A percentile compares a stretch with the other conserved stretches of the same genome.
Evolutionary conservation across 2,797 vertebrate species (phyloP).

Genomic region (Clarias platycephalus): DNA sequence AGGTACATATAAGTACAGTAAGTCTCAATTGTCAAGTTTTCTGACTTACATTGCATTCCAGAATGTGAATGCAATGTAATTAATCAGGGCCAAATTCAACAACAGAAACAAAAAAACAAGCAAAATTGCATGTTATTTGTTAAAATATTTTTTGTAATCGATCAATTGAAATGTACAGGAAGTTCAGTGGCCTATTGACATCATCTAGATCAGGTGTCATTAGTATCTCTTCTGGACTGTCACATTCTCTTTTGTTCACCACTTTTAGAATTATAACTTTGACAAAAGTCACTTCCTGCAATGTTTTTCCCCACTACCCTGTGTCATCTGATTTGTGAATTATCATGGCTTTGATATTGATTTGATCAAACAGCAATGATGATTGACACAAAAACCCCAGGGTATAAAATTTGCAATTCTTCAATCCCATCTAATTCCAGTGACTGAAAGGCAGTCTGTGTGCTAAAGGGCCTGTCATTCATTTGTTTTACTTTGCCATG

Average conservation of each 20-base stretch:
- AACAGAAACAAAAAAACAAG: too few relatives aligned
- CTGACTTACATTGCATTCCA: too few relatives aligned
- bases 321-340: background rate
- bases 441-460: slow-evolving; percentile 48
- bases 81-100: too few relatives aligned
- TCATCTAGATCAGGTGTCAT: background rate
- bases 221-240: background rate
- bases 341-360: background rate
- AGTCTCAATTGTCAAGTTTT: too few relatives aligned
- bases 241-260: background rate
- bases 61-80: too few relatives aligned
- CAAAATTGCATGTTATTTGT: too few relatives aligned
- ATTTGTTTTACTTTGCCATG: slow-evolving; percentile 53
- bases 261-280: background rate
- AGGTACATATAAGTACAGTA: too few relatives aligned
- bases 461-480: slow-evolving; percentile 28
- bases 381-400: background rate
- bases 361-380: background rate
- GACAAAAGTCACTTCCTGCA: background rate
- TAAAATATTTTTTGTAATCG: too few relatives aligned
- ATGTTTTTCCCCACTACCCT: background rate
- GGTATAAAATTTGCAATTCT: background rate
- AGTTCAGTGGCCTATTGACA: background rate
- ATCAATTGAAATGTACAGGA: too few relatives aligned
- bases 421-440: slow-evolving; percentile 39